Conservation (phyloP, 1,140 invertebrate genomes). For the Pantala flavescens region DNA sequence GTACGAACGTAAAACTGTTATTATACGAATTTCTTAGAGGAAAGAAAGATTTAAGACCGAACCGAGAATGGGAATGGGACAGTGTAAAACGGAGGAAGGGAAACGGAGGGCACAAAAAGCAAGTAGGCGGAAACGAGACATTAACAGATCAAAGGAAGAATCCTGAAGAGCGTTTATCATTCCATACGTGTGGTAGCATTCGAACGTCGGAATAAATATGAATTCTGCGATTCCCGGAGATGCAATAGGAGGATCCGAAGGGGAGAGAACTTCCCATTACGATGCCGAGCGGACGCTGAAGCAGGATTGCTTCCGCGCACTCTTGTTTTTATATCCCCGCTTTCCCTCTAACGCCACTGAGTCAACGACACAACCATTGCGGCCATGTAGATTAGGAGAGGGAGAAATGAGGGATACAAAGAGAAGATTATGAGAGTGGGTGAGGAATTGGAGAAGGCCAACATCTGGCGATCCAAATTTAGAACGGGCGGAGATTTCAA, state of each 20-base stretch:
- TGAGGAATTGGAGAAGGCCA: neutral
- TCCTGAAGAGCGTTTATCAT: neutral
- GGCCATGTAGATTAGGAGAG: neutral
- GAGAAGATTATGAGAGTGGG: neutral
- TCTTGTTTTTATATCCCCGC: neutral
- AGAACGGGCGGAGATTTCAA: neutral
- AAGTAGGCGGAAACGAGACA: neutral
- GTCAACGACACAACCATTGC: no score
- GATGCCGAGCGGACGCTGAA: neutral
- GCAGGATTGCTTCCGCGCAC: neutral
- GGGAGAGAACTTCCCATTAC: no score
- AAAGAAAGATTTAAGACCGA: neutral
- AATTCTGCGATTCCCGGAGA: neutral
- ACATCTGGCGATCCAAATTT: slow-evolving; percentile 1
- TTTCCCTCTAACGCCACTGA: neutral
- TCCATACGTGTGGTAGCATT: neutral
- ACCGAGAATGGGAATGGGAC: neutral
- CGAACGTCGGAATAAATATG: slow-evolving; percentile 1
- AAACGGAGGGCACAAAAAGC: neutral
- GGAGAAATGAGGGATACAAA: neutral
- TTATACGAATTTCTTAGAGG: no score
- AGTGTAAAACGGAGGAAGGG: neutral
- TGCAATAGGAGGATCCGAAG: neutral
- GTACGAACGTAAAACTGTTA: no score
- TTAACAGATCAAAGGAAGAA: neutral